Conservation (phyloP, 1,140 invertebrate genomes). For the Drosophila littoralis region DNA sequence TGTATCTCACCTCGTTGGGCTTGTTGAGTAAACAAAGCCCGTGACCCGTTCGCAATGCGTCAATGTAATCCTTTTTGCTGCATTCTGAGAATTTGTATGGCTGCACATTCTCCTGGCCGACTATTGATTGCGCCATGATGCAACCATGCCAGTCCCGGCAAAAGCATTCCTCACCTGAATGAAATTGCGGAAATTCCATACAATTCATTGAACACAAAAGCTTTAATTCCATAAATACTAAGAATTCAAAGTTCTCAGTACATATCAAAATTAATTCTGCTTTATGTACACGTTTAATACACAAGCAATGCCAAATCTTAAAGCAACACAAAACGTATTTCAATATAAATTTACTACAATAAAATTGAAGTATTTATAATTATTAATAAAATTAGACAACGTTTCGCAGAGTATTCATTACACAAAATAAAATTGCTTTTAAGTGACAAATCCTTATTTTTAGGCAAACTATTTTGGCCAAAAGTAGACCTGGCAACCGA, state of each 20-base stretch:
- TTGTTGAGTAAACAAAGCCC: constrained; percentile 95
- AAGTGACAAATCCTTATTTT: too few species aligned
- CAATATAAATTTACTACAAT: too few species aligned
- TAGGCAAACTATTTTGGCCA: too few species aligned
- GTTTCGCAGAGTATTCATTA: too few species aligned
- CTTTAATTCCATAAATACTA: neutral
- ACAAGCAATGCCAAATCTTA: too few species aligned
- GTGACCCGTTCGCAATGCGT: constrained; percentile 90
- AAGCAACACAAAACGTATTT: too few species aligned
- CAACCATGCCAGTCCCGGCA: constrained; percentile 97
- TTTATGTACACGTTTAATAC: neutral
- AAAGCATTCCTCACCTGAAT: constrained; percentile 88
- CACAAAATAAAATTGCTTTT: too few species aligned
- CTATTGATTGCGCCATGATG: constrained; percentile 97
- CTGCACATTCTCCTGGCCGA: constrained; percentile 95
- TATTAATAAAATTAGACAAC: too few species aligned
- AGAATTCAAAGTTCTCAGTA: neutral
- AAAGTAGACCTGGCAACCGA: too few species aligned
- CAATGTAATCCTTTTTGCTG: constrained; percentile 93
- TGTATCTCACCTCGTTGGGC: constrained; percentile 91
- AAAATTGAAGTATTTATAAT: too few species aligned
- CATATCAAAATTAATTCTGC: neutral
- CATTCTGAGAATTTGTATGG: constrained; percentile 97
- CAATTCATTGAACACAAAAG: constrained; percentile 3
- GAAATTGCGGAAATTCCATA: constrained; percentile 6